These are phyloP conservation scores for Zoanthus sociatus DNA, from an alignment of 92 coral and sea anemone species.

Conservation along the genomic window DNA sequence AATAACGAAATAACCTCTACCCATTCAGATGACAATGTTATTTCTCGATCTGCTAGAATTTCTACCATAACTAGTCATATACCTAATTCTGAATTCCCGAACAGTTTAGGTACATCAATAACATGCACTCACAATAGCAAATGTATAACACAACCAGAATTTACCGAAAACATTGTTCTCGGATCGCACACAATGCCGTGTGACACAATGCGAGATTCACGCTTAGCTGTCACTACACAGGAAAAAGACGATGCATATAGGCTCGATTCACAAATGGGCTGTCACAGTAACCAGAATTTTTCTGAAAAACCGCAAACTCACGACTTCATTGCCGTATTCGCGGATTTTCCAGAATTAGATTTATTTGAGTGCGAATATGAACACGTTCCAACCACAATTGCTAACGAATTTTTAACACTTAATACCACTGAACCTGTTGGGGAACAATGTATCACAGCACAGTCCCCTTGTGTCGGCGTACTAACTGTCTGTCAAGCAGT, in stretches of 20 bases:
- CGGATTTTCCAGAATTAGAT: slow-evolving; percentile 1
- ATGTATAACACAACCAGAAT: background rate
- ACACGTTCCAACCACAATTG: background rate
- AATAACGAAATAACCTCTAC: background rate
- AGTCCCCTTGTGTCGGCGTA: background rate
- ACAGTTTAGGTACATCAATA: background rate
- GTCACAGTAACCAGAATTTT: background rate
- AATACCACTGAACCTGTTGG: no score
- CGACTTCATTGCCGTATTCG: background rate
- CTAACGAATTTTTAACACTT: background rate
- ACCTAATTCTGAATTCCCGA: slow-evolving; percentile 8
- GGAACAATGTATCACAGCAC: no score
- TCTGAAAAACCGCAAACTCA: background rate
- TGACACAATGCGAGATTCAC: background rate
- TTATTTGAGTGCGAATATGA: background rate
- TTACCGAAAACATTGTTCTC: background rate
- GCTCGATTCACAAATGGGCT: background rate
- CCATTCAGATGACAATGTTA: background rate
- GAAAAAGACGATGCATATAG: no score
- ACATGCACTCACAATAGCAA: background rate
- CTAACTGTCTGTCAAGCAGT: no score
- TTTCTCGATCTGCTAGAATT: background rate
- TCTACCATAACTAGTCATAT: slow-evolving; percentile 1
- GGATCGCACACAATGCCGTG: background rate
- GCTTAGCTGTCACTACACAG: background rate